A percentile compares a stretch with the other conserved stretches of the same genome.
Conservation (phyloP, 1,140 invertebrate species). For the Bombus waltoni region DNA sequence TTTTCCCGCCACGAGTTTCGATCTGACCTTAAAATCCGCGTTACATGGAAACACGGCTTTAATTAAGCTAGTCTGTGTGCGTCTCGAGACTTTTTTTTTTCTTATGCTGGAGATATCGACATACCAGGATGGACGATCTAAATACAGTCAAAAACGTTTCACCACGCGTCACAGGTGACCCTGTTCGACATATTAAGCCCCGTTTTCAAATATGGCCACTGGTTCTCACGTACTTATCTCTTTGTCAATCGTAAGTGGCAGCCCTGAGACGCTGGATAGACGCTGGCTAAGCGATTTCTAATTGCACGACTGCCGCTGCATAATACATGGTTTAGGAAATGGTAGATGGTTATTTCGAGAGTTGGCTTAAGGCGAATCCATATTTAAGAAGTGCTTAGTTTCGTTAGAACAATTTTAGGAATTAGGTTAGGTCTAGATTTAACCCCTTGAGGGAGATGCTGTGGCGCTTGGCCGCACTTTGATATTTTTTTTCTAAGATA, state of each 20-base stretch:
- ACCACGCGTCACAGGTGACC: background rate
- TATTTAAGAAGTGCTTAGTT: background rate
- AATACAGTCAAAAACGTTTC: conserved; percentile 31
- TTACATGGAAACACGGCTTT: background rate
- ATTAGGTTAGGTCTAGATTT: background rate
- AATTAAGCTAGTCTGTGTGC: background rate
- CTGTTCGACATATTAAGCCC: background rate
- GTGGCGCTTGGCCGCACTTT: too few relatives aligned
- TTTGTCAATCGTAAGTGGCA: conserved; percentile 19
- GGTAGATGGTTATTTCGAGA: background rate
- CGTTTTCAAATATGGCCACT: background rate
- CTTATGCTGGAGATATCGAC: background rate
- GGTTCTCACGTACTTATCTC: conserved; percentile 1
- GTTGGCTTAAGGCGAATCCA: background rate
- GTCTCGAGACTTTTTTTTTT: background rate
- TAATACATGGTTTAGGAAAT: background rate
- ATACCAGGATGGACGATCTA: background rate
- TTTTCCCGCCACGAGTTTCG: conserved; percentile 1
- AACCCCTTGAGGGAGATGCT: too few relatives aligned
- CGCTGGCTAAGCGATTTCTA: background rate
- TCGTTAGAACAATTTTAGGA: background rate
- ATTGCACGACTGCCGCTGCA: background rate
- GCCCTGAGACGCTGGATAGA: background rate
- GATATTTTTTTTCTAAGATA: too few relatives aligned
- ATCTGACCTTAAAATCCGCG: conserved; percentile 16